Evolutionary conservation across 2,797 vertebrate species (phyloP), one percentile per base, ranked within the genome.

Genomic region (Kryptopterus vitreolus): DNA sequence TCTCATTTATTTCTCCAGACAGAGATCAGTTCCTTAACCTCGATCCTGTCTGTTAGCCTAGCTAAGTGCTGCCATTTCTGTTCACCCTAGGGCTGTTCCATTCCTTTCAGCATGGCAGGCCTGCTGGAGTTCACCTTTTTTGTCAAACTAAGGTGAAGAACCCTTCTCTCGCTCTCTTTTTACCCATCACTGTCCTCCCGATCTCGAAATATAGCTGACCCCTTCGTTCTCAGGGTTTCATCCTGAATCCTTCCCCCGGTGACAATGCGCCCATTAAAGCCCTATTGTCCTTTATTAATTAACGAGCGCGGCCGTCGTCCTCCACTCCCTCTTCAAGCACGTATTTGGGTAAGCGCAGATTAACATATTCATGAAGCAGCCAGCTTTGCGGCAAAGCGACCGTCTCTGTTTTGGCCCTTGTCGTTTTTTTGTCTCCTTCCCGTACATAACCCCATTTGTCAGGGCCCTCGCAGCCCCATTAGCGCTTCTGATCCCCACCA

Each of bases 281-380:
- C 89, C 87, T 87, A 92, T 92, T 93, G 92, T 92, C 88, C 79
- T 88, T 82, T 87, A 92, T 93, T 94, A 93, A 94, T 94, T 94
- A 95, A 93, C 88, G 89, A 92, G 90, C 77, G 85, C 80, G 84
- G 87, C 86, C 76, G 76, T 81, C 70, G 53, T 75, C 52, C 66
- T 79, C 53, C 83, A 85, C 86, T 85, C 89, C 86, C 58, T 62
- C 38, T 65, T 53, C 80, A 16, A 53, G 38, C 73, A 66, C 61
- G 69, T 81, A 79, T 78, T 85, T 48, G 77, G 71, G 89, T 91
- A 91, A 92, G 91, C 88, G 86, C 68, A 88, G 91, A 94, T 95
- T 94, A 93, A 88, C 94, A 94, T 94, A 94, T 94, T 94, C 92
- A 94, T 94, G 91, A 94, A 92, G 83, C 82, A 84, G 90, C 89